Evolutionary conservation across 2,888 invertebrate genomes (phyloP), one percentile per base, ranked within the genome.

Genomic region (Polyommatus icarus): DNA sequence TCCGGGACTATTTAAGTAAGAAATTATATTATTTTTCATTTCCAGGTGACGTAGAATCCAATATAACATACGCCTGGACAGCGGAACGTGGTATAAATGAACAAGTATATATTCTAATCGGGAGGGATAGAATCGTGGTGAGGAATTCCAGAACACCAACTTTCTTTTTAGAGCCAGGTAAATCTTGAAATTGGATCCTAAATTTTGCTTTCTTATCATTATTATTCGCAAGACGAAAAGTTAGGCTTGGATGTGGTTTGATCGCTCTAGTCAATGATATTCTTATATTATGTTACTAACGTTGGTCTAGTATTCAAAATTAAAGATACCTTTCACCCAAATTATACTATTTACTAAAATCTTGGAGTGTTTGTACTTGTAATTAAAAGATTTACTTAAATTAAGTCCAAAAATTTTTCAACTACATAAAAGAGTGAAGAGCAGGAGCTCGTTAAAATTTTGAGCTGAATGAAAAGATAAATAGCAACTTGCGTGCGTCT

Each of bases 91-190:
- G 89, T 46, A 84, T 86, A 75, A 90, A 91, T 83, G 89, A 89
- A 79, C 90, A 91, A 80, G 91, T 91, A 84, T 93, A 93, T 83
- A 88, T 93, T 78, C 77, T 89, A 4, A 85, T 94, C 76, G 92
- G 92, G 18, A 88, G 89, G 18, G 93, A 92, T 81, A 87, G 91
- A 79, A 87, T 92, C 78, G 89, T 90, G 15, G 88, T 92, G 61
- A 87, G 93, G 80, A 94, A 93, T 82, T 85, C 83, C 32, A 84
- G 90, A 61, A 86, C 84, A 32, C 93, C 93, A 5, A 85, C 89
- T 20, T 94, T 88, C 85, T 94, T 89, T 83, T 84, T 93, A 79
- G 89, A 91, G 82, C 88, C 92, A 78, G 85, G 93, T 91, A 87
- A 88, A 87, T 67, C 5, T 54, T 54, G 54, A 54, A 54, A 4